Conservation (phyloP, 2,888 invertebrate genomes). For the Stenodera caucasica region DNA sequence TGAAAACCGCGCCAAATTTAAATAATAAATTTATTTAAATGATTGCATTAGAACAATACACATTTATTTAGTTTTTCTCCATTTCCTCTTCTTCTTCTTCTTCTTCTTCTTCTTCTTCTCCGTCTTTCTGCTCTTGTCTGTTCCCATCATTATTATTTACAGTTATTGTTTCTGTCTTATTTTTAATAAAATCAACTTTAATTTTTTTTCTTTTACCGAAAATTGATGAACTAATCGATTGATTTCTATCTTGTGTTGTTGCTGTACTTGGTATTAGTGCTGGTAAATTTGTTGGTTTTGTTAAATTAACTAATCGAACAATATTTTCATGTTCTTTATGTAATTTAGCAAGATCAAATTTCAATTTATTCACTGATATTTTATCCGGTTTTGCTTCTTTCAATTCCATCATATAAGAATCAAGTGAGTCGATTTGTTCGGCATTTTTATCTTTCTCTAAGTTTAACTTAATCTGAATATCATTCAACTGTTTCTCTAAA, state of each 20-base stretch:
- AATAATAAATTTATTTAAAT: no score
- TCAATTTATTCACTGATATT: slow-evolving; percentile 66
- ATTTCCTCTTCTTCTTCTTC: slow-evolving; percentile 33
- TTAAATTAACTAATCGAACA: slow-evolving; percentile 73
- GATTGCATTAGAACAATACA: no score
- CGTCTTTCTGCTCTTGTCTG: slow-evolving; percentile 53
- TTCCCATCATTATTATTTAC: slow-evolving; percentile 33
- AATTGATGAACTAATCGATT: slow-evolving; percentile 47
- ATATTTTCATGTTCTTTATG: slow-evolving; percentile 69
- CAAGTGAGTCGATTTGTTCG: slow-evolving; percentile 72
- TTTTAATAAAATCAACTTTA: slow-evolving; percentile 57
- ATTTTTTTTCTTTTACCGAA: slow-evolving; percentile 61
- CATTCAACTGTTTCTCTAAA: slow-evolving; percentile 60
- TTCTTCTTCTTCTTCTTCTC: slow-evolving; percentile 60
- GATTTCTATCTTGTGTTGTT: slow-evolving; percentile 30
- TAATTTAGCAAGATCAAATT: slow-evolving; percentile 69
- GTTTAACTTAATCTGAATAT: slow-evolving; percentile 55
- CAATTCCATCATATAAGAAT: slow-evolving; percentile 78
- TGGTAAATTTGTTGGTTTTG: slow-evolving; percentile 68
- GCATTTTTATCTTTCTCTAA: slow-evolving; percentile 42
- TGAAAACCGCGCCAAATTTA: no score
- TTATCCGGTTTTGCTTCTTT: slow-evolving; percentile 58
- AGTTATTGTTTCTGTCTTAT: slow-evolving; percentile 24
- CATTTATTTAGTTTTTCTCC: no score
- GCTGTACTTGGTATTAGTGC: slow-evolving; percentile 51